These are phyloP conservation scores for Aurelia aurita complex sp. Pacific DNA, from an alignment of 30 jellyfish, hydroid and myxozoan genomes.

Conservation along the genomic window DNA sequence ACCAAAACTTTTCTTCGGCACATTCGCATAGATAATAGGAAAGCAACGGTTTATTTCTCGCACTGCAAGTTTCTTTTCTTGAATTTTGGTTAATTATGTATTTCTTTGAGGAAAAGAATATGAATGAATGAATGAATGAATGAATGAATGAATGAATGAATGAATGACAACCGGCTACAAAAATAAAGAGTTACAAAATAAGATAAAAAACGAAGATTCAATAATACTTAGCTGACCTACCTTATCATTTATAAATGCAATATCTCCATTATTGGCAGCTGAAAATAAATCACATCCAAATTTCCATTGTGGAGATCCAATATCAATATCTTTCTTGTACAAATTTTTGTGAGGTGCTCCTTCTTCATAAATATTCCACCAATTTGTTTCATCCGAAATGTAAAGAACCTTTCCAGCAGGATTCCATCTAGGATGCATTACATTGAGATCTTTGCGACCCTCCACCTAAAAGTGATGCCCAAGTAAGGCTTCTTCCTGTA, in stretches of 20 bases:
- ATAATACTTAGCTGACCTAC: slow-evolving; percentile 1
- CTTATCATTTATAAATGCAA: slow-evolving; percentile 51
- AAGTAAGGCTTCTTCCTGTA: too few relatives aligned
- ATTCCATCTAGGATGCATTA: slow-evolving; percentile 81
- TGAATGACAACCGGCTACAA: too few relatives aligned
- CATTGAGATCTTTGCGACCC: slow-evolving; percentile 69
- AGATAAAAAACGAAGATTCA: too few relatives aligned
- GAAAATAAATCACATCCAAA: slow-evolving; percentile 62
- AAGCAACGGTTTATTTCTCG: too few relatives aligned
- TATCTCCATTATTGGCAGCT: slow-evolving; percentile 44
- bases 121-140: too few relatives aligned
- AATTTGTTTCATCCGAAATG: slow-evolving; percentile 69
- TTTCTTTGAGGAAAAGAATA: too few relatives aligned
- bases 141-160: too few relatives aligned
- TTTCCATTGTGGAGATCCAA: slow-evolving; percentile 68
- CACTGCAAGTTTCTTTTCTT: too few relatives aligned
- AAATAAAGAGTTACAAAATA: too few relatives aligned
- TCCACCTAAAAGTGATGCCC: slow-evolving; percentile 41
- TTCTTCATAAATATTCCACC: slow-evolving; percentile 87
- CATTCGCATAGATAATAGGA: too few relatives aligned
- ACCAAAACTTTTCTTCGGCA: too few relatives aligned
- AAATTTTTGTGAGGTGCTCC: slow-evolving; percentile 41
- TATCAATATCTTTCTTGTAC: slow-evolving; percentile 43
- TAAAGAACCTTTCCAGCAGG: slow-evolving; percentile 57
- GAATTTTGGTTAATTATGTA: too few relatives aligned